Evolutionary conservation across 1,140 invertebrate species (phyloP), one percentile per base, ranked within the genome.

Genomic region (Globodera rostochiensis): DNA sequence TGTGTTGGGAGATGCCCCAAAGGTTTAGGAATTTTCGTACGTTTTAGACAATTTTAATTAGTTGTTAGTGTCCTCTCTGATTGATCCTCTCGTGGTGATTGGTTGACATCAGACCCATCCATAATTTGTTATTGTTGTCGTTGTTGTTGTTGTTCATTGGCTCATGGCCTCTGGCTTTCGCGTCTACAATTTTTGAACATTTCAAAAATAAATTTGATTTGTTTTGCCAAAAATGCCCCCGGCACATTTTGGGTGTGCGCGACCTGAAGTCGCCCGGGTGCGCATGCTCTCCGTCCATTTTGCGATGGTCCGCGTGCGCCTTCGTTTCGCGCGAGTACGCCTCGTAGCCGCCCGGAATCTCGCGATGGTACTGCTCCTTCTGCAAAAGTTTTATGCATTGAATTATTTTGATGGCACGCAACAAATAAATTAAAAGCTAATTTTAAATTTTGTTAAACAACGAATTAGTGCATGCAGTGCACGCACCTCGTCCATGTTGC

Each of bases 331-430:
- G 75, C 53, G 69, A 67, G 64, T 84, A 84, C n/a, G 74, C 60
- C 64, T 84, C 83, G 49, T 84, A 85, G 21, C 83, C 83, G 47
- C 83, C 83, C 49, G 83, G 83, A 64, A 84, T 84, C 70, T 84
- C 60, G 57, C 79, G 67, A 19, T 71, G 69, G 69, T 71, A 47
- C 36, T 71, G 69, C 69, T 25, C 21, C 69, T 71, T 71, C 69
- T 36, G 36, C 2, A 36, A 3, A 36, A 36, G 36, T 36, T 36
- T 36, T 36, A 36, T 36, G 36, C 36, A 1, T 36, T 36, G 36
- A 36, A 36, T 36, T 36, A 36, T 36, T 36, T 36, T 36, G 36
- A 36, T 36, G 36, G 1, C 36, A 3, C 36, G 2, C 36, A 3
- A 36, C 36, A 36, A 36, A 36, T 36, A 36, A 36, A 36, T 36